Evolutionary conservation across 2,113 vertebrate genomes (phyloP), one percentile per base, ranked within the genome.

Genomic region (Microcebus ravelobensis): DNA sequence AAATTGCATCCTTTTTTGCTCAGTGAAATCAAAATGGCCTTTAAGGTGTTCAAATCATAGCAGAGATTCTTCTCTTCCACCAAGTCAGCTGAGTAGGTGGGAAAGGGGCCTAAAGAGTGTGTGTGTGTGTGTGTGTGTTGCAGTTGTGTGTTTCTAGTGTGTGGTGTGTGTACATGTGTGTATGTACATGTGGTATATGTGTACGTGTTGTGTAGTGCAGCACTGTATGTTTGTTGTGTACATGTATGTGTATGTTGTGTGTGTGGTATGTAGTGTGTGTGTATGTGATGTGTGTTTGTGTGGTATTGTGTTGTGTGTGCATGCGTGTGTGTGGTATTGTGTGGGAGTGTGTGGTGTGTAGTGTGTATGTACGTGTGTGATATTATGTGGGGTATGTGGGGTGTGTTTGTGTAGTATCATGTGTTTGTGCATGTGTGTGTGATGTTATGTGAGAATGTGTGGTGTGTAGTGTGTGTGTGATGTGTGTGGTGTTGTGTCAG

Each of bases 11-110:
- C 8, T 89, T 82, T 57, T 91, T 68, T 63, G 91, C 18, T 39
- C 71, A 85, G 45, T 12, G 59, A 94, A 92, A 85, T 94, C 71
- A 82, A 90, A 83, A 94, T 50, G 65, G 31, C 65, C 73, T 86
- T 84, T 52, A 23, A 61, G 21, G 34, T 25, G 4, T 80, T 79
- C 82, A 94, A 50, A 93, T 86, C 76, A 68, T 27, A 93, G 70
- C 4, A 84, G 82, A 85, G 31, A 89, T 48, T 86, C n/a, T 91
- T 82, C 31, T 61, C 86, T 89, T 55, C 88, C 8, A 90, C 36
- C 42, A 84, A 9, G 34, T 52, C 85, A 61, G 39, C 55, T 42
- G 59, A 71, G 9, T 21, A 68, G 5, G 87, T 36, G 18, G 18
- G 55, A 97, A 82, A 57, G 31, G 25, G 11, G 25, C 15, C 27